Conservation (phyloP, 2,888 invertebrate species). For the Ischnus inquisitorius region DNA sequence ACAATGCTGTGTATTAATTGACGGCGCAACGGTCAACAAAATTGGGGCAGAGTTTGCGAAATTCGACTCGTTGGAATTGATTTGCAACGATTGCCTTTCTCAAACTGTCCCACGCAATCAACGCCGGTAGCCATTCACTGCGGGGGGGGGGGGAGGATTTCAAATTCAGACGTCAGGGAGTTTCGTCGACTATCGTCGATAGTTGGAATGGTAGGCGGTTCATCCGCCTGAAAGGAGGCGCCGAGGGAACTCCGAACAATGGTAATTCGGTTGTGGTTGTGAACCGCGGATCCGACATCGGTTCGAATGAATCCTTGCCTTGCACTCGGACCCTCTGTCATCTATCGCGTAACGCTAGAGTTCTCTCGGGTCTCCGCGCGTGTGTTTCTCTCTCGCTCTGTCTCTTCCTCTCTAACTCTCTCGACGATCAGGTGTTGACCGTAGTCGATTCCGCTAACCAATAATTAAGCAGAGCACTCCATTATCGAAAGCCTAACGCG, state of each 20-base stretch:
- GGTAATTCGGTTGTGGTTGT: constrained; percentile 43
- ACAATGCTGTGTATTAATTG: no score
- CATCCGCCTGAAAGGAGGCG: constrained; percentile 6
- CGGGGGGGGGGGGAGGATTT: neutral
- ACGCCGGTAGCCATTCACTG: neutral
- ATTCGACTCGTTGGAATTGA: neutral
- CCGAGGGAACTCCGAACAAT: constrained; percentile 30
- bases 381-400: neutral
- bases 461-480: constrained; percentile 68
- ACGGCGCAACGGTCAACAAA: no score
- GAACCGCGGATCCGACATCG: constrained; percentile 35
- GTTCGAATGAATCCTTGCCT: constrained; percentile 40
- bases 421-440: constrained; percentile 46
- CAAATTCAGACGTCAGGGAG: neutral
- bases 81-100: constrained; percentile 7
- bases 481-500: constrained; percentile 66
- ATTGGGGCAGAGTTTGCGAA: neutral
- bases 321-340: constrained; percentile 31
- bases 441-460: constrained; percentile 64
- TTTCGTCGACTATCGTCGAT: constrained; percentile 16
- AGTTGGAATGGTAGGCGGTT: constrained; percentile 18
- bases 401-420: neutral
- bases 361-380: neutral
- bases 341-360: constrained; percentile 21
- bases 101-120: constrained; percentile 9